Percentiles rank a stretch among this genome's conserved stretches.
Evolutionary conservation across 2,797 vertebrate species (phyloP).

Genomic region (Tenualosa thibaudeaui): DNA sequence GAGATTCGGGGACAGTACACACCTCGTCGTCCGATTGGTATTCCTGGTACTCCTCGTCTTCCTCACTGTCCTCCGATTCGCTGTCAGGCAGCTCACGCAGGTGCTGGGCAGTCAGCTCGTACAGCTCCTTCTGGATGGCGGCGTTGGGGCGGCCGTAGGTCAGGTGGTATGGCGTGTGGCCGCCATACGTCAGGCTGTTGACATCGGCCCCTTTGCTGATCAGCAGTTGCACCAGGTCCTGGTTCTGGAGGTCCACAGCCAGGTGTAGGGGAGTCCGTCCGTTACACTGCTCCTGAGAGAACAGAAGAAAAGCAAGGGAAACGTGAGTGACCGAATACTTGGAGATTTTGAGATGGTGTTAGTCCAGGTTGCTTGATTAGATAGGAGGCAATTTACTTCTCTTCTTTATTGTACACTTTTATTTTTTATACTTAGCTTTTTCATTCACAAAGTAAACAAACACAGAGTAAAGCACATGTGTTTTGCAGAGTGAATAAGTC

Average conservation of each 20-base stretch:
- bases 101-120: constrained; percentile 75
- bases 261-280: constrained; percentile 91
- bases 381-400: not conserved
- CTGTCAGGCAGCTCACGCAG: constrained; percentile 88
- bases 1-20: constrained; percentile 3
- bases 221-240: constrained; percentile 83
- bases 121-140: constrained; percentile 84
- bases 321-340: not conserved
- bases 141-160: constrained; percentile 85
- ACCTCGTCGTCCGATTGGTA: constrained; percentile 63
- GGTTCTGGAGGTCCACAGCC: constrained; percentile 92
- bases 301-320: not conserved
- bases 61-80: constrained; percentile 87
- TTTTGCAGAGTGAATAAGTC: not conserved
- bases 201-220: constrained; percentile 85
- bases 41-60: constrained; percentile 57
- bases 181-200: constrained; percentile 91
- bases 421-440: no score
- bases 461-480: not conserved
- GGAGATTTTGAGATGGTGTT: not conserved
- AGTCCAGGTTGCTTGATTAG: not conserved
- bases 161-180: constrained; percentile 91
- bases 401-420: not conserved
- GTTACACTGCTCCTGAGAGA: constrained; percentile 87
- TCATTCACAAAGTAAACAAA: not conserved